Evolutionary conservation across 2,888 invertebrate species (phyloP).

Genomic region (Cyclophora punctaria): DNA sequence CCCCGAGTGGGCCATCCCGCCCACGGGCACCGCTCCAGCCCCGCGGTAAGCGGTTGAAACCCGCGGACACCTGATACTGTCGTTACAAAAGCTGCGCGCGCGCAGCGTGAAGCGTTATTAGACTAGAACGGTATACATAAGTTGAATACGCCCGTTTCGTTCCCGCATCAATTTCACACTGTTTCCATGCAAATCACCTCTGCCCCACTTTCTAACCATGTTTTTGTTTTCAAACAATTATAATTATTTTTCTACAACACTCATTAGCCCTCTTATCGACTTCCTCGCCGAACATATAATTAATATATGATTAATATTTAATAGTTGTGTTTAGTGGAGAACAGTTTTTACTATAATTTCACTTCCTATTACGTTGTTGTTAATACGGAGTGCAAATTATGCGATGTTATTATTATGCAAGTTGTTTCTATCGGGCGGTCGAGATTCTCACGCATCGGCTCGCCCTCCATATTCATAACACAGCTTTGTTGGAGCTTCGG

Average conservation of each 20-base stretch:
- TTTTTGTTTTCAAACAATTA: slow-evolving; percentile 21
- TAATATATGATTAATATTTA: slow-evolving; percentile 7
- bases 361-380: no score
- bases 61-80: slow-evolving; percentile 28
- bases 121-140: slow-evolving; percentile 37
- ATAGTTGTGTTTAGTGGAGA: no score
- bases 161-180: slow-evolving; percentile 32
- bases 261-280: slow-evolving; percentile 15
- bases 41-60: slow-evolving; percentile 11
- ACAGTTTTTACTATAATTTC: no score
- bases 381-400: no score
- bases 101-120: slow-evolving; percentile 51
- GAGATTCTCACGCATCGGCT: no score
- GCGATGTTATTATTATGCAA: no score
- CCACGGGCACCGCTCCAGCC: no score
- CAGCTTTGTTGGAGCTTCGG: neutral
- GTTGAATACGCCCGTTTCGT: slow-evolving; percentile 18
- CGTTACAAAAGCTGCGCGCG: slow-evolving; percentile 28
- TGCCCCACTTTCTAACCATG: slow-evolving; percentile 42
- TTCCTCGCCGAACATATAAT: slow-evolving; percentile 12
- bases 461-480: no score
- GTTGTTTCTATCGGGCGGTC: no score
- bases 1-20: no score
- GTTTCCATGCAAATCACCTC: slow-evolving; percentile 38
- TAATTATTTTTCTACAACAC: slow-evolving; percentile 15